Conservation (phyloP, 2,113 vertebrate genomes). For the Myxocyprinus asiaticus region DNA sequence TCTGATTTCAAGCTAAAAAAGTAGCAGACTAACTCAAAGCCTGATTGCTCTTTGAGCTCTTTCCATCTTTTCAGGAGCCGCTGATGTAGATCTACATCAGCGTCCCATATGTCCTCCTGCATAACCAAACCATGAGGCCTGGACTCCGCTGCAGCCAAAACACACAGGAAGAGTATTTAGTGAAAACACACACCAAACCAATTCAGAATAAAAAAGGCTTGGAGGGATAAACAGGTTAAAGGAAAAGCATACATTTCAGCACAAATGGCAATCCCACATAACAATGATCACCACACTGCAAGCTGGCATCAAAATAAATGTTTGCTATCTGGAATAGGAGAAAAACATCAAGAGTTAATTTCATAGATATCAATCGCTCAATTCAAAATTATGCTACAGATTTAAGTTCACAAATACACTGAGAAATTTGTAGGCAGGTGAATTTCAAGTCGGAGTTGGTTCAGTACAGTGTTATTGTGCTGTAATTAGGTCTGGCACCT, state of each 20-base stretch:
- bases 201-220: neutral
- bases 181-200: neutral
- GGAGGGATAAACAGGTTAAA: neutral
- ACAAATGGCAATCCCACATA: constrained; percentile 95
- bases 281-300: constrained; percentile 93
- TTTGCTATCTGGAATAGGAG: constrained; percentile 88
- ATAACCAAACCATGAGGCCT: constrained; percentile 83
- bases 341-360: constrained; percentile 33
- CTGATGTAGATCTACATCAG: constrained; percentile 90
- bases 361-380: neutral
- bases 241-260: constrained; percentile 87
- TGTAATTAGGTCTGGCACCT: constrained; percentile 73
- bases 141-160: constrained; percentile 77
- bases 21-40: constrained; percentile 77
- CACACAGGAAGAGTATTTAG: neutral
- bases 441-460: neutral
- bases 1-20: neutral
- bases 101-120: constrained; percentile 91
- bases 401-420: neutral
- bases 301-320: constrained; percentile 95
- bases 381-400: neutral
- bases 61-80: constrained; percentile 87
- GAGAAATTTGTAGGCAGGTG: neutral
- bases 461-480: neutral
- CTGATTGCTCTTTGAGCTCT: constrained; percentile 82